These are phyloP conservation scores for Passerina amoena DNA, from an alignment of 2,113 vertebrate genomes.

Conservation along the genomic window DNA sequence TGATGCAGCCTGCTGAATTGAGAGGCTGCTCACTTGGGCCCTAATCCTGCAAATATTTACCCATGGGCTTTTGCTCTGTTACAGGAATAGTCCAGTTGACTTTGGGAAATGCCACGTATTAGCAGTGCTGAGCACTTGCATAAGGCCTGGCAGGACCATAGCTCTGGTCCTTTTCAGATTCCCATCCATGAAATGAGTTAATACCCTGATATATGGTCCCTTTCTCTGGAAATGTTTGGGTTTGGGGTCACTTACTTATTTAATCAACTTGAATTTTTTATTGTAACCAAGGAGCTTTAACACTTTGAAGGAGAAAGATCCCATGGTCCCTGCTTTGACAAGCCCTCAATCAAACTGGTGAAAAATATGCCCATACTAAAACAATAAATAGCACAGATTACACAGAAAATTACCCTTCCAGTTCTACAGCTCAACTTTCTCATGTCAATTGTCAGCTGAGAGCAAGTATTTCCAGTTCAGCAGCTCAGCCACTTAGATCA, in stretches of 20 bases:
- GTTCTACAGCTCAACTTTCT: conserved; percentile 11
- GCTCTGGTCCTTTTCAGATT: not conserved
- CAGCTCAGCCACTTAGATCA: not conserved
- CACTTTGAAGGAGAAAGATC: not conserved
- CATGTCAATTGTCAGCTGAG: conserved; percentile 16
- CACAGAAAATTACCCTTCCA: not conserved
- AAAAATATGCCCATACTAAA: conserved; percentile 5
- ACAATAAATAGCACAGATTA: conserved; percentile 16
- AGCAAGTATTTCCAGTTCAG: conserved; percentile 53
- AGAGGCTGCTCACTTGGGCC: not conserved
- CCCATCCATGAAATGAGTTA: not conserved
- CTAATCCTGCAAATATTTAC: conserved; percentile 1
- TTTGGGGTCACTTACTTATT: not conserved
- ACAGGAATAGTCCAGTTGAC: not conserved
- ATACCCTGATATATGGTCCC: not conserved
- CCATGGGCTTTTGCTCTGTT: not conserved
- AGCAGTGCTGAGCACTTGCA: not conserved
- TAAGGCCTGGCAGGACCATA: not conserved
- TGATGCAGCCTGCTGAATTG: not conserved
- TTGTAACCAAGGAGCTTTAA: not conserved
- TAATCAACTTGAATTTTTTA: not conserved
- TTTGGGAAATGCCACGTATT: not conserved
- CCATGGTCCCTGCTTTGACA: not conserved
- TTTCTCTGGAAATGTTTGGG: not conserved
- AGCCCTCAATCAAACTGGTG: conserved; percentile 1